A percentile compares a stretch with the other conserved stretches of the same genome.
phyloP scores from a whole-genome alignment of 2,113 vertebrate genomes.

The Leuciscus idus region DNA sequence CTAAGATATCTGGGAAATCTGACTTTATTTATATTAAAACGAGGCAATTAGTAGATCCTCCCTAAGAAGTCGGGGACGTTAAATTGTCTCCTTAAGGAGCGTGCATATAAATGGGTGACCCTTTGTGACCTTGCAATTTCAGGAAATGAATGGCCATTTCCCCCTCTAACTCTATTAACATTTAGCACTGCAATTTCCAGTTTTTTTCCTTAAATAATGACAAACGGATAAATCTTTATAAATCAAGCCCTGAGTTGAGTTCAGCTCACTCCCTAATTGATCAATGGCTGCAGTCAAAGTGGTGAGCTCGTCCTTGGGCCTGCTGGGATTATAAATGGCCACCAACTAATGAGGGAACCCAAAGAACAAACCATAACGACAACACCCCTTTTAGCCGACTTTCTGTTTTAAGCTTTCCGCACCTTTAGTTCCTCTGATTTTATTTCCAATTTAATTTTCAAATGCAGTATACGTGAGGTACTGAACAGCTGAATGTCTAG shows the following conservation, averaged over 20 bases:
- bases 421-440: constrained; percentile 24
- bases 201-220: constrained; percentile 70
- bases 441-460: background rate
- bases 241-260: constrained; percentile 66
- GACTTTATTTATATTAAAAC: constrained; percentile 61
- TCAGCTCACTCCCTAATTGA: constrained; percentile 68
- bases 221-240: constrained; percentile 71
- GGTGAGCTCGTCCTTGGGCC: constrained; percentile 67
- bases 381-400: constrained; percentile 39
- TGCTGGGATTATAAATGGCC: constrained; percentile 65
- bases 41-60: constrained; percentile 58
- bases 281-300: constrained; percentile 67
- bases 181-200: constrained; percentile 66
- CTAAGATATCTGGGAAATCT: constrained; percentile 46
- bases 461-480: background rate
- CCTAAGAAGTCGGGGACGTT: constrained; percentile 52
- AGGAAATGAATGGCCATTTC: constrained; percentile 61
- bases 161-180: constrained; percentile 65
- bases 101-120: constrained; percentile 60
- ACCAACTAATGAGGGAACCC: constrained; percentile 61
- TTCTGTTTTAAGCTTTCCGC: background rate
- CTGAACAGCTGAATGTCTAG: background rate
- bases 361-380: constrained; percentile 52
- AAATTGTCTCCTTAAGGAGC: constrained; percentile 61
- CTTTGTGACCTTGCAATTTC: constrained; percentile 64